A percentile compares a stretch with the other conserved stretches of the same genome.
These are phyloP conservation scores for Drosophila tanythrix DNA, from an alignment of 2,888 invertebrate genomes.

Conservation along the genomic window DNA sequence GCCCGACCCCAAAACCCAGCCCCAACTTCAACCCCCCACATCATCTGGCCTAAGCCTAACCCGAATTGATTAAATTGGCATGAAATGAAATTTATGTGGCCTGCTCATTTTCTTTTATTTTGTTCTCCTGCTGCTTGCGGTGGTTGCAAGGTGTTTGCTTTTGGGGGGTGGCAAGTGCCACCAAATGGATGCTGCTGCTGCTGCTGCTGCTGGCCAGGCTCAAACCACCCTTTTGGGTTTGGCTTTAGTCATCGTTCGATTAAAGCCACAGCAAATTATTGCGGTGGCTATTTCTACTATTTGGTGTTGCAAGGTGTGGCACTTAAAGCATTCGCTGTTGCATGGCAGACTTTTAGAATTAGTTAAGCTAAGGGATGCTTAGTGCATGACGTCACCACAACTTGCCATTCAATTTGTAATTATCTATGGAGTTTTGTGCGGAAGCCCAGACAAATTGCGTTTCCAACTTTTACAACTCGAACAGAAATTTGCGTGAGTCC, in stretches of 20 bases:
- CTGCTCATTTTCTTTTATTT: constrained; percentile 26
- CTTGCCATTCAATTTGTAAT: constrained; percentile 24
- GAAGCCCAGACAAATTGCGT: constrained; percentile 26
- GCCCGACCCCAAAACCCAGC: background rate
- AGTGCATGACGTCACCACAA: constrained; percentile 31
- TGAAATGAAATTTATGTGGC: constrained; percentile 77
- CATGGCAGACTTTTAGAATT: constrained; percentile 7
- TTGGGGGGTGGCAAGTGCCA: constrained; percentile 37
- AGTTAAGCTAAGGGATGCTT: constrained; percentile 34
- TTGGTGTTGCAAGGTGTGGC: constrained; percentile 26
- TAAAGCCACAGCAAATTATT: constrained; percentile 40
- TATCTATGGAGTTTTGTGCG: constrained; percentile 25
- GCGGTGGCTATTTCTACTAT: constrained; percentile 19
- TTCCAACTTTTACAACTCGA: constrained; percentile 21
- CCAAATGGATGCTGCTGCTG: constrained; percentile 20
- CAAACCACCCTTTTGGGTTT: constrained; percentile 17
- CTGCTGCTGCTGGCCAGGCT: background rate
- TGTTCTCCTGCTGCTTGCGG: constrained; percentile 20
- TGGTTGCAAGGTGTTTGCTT: constrained; percentile 61
- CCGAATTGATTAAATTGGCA: constrained; percentile 80
- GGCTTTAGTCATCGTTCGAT: constrained; percentile 17
- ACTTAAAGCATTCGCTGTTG: constrained; percentile 33
- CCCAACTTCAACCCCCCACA: background rate
- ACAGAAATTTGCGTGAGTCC: constrained; percentile 13
- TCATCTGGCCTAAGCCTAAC: constrained; percentile 51